These are phyloP conservation scores for Microctonus brassicae DNA, from an alignment of 2,888 invertebrate genomes.

Conservation along the genomic window DNA sequence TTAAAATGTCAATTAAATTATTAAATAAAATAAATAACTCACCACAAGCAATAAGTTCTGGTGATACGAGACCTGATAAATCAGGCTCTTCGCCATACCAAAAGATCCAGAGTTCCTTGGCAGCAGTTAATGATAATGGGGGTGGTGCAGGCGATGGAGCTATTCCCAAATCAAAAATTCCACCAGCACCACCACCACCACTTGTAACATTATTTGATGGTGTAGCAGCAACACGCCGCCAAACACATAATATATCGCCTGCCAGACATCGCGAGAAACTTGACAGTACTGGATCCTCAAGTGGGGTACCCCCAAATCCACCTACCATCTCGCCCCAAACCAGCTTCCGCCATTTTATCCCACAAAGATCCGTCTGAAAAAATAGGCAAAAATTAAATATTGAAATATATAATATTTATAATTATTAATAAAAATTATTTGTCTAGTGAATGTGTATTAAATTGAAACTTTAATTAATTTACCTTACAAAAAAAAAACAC, in stretches of 20 bases:
- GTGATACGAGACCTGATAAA: slow-evolving; percentile 85
- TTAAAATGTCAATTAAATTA: not conserved
- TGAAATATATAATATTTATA: too few species aligned
- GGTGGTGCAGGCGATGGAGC: slow-evolving; percentile 77
- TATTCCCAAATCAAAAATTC: slow-evolving; percentile 70
- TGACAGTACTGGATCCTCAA: slow-evolving; percentile 91
- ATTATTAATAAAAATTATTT: not conserved
- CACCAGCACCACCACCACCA: slow-evolving; percentile 60
- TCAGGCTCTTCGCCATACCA: slow-evolving; percentile 99
- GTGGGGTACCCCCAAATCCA: slow-evolving; percentile 74
- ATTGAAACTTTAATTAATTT: too few species aligned
- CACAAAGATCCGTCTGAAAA: slow-evolving; percentile 95
- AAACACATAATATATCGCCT: slow-evolving; percentile 97
- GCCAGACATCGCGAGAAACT: slow-evolving; percentile 92
- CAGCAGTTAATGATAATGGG: slow-evolving; percentile 85
- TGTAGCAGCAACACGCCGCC: slow-evolving; percentile 88
- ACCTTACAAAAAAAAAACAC: too few species aligned
- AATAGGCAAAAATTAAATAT: slow-evolving; percentile 42
- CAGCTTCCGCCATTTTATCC: slow-evolving; percentile 98
- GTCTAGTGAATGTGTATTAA: too few species aligned
- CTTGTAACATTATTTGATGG: slow-evolving; percentile 64
- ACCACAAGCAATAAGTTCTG: slow-evolving; percentile 89
- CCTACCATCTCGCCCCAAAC: slow-evolving; percentile 82
- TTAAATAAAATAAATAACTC: slow-evolving; percentile 69
- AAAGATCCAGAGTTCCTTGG: slow-evolving; percentile 99